Percentiles rank a stretch among this genome's conserved stretches.
Evolutionary conservation across 2,113 vertebrate species (phyloP).

Genomic region (Chaetorhynchus papuensis): DNA sequence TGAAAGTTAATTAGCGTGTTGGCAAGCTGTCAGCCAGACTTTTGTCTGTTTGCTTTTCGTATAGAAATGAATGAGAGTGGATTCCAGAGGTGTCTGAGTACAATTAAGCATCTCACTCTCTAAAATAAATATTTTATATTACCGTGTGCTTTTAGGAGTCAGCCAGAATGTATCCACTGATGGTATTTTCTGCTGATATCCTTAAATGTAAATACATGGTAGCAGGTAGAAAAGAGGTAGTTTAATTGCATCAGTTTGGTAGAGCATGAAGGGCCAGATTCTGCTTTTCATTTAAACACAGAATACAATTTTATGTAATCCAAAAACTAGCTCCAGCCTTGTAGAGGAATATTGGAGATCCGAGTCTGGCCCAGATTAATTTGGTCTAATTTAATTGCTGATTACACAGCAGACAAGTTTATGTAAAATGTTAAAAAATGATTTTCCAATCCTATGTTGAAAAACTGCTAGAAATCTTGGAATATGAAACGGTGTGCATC

Average conservation of each 20-base stretch:
- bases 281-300: neutral
- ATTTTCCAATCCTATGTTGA: neutral
- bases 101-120: conserved; percentile 55
- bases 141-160: conserved; percentile 39
- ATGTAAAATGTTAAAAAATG: neutral
- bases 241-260: neutral
- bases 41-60: conserved; percentile 53
- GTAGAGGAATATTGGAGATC: neutral
- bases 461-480: neutral
- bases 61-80: conserved; percentile 61
- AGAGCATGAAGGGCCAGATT: neutral
- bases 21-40: conserved; percentile 64
- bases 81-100: conserved; percentile 67
- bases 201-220: conserved; percentile 37
- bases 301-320: neutral
- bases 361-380: neutral
- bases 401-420: neutral
- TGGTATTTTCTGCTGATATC: conserved; percentile 30
- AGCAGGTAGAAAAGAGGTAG: neutral
- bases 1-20: conserved; percentile 70
- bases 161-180: conserved; percentile 26
- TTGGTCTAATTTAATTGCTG: neutral
- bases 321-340: neutral
- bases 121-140: conserved; percentile 63
- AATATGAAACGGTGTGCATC: neutral